Evolutionary conservation across 2,888 invertebrate species (phyloP).

Genomic region (Mayetiola destructor): DNA sequence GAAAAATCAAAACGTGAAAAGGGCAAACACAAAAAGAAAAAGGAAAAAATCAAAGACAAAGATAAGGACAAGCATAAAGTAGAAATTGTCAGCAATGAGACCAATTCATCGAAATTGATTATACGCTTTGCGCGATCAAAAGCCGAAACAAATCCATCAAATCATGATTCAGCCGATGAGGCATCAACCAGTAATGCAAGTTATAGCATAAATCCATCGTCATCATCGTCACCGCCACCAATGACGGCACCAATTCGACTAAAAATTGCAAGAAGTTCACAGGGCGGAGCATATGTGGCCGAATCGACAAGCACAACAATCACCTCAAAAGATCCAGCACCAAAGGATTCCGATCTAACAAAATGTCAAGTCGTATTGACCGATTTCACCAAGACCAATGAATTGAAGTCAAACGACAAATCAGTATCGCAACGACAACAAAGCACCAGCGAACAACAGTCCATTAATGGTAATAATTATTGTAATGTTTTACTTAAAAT

Average conservation of each 20-base stretch:
- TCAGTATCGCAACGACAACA: neutral
- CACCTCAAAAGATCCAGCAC: neutral
- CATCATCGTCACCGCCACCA: neutral
- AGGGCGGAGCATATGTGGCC: constrained; percentile 46
- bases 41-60: constrained; percentile 34
- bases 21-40: constrained; percentile 32
- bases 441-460: neutral
- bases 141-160: neutral
- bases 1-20: constrained; percentile 41
- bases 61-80: constrained; percentile 35
- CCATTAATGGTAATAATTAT: neutral
- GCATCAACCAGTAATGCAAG: neutral
- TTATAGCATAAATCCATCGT: neutral
- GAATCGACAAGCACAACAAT: neutral
- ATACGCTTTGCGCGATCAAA: constrained; percentile 45
- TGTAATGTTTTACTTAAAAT: neutral
- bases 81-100: constrained; percentile 40
- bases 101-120: constrained; percentile 57
- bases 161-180: neutral
- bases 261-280: constrained; percentile 67
- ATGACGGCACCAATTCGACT: constrained; percentile 56
- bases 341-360: neutral
- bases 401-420: neutral
- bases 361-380: constrained; percentile 5
- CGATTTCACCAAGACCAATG: neutral